Evolutionary conservation across 2,113 vertebrate species (phyloP).

Genomic region (Malaclemys terrapin): DNA sequence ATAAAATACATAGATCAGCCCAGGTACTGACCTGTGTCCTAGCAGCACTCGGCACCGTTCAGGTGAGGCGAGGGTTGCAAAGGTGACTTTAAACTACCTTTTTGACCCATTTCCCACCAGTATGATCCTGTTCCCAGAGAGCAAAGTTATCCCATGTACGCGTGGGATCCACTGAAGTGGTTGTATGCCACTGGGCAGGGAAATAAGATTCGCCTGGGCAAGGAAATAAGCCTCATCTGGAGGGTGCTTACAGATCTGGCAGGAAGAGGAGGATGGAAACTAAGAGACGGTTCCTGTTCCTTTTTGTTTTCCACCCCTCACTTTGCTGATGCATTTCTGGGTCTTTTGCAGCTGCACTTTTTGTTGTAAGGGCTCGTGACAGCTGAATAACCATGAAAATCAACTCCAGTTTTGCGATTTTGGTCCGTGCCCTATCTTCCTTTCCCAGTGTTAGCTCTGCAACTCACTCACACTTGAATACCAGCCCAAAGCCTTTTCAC

Average conservation of each 20-base stretch:
- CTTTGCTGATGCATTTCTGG: fast-evolving
- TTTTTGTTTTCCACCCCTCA: neutral
- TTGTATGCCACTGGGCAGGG: too few relatives aligned
- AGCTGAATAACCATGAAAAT: neutral
- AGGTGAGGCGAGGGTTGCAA: neutral
- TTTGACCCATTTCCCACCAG: fast-evolving
- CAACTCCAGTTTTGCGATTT: neutral
- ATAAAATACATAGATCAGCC: neutral
- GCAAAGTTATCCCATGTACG: too few relatives aligned
- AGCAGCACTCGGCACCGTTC: neutral
- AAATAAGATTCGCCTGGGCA: too few relatives aligned
- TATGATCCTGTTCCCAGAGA: too few relatives aligned
- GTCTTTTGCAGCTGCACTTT: fast-evolving
- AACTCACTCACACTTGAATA: neutral
- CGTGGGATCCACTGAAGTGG: too few relatives aligned
- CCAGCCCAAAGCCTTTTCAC: neutral
- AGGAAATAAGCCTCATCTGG: too few relatives aligned
- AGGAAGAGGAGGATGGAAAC: fast-evolving
- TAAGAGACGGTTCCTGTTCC: neutral
- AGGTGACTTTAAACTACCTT: fast-evolving
- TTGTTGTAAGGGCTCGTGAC: neutral
- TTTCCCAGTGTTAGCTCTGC: neutral
- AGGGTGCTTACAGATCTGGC: too few relatives aligned
- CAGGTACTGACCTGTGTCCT: neutral
- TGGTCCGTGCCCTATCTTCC: neutral